Evolutionary conservation across 2,113 vertebrate genomes (phyloP).

Genomic region (Synodontis membranacea): DNA sequence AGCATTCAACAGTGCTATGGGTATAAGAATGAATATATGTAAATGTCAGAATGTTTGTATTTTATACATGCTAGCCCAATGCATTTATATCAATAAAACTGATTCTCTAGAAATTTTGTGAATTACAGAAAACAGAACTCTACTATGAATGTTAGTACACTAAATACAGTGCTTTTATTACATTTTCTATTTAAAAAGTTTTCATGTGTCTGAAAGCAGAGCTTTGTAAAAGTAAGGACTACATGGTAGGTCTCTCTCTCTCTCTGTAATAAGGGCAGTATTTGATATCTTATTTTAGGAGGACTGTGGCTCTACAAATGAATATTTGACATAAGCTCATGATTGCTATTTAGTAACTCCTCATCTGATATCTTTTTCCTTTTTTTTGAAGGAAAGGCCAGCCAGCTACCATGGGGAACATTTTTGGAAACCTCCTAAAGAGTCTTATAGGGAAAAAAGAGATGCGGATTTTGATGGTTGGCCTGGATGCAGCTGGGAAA

Average conservation of each 20-base stretch:
- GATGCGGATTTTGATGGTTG: constrained; percentile 93
- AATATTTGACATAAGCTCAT: constrained; percentile 27
- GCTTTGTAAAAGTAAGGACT: neutral
- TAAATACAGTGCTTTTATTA: neutral
- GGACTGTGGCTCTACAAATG: constrained; percentile 14
- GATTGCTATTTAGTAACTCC: constrained; percentile 14
- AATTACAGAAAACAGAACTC: neutral
- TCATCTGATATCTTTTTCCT: constrained; percentile 50
- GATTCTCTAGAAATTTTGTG: neutral
- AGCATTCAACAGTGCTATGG: neutral
- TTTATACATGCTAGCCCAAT: neutral
- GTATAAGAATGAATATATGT: neutral
- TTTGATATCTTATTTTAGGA: constrained; percentile 18
- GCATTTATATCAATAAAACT: neutral
- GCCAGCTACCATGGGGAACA: constrained; percentile 82
- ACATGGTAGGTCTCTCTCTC: constrained; percentile 4
- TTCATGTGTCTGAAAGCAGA: neutral
- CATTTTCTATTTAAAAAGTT: neutral
- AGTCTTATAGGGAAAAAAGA: constrained; percentile 94
- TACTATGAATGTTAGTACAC: neutral
- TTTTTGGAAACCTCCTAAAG: constrained; percentile 91
- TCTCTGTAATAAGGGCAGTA: constrained; percentile 22
- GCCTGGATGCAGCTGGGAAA: constrained; percentile 89
- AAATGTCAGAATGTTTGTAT: neutral
- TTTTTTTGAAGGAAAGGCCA: constrained; percentile 44